These are phyloP conservation scores for Vipera latastei DNA, from an alignment of 2,797 vertebrate genomes.

Conservation along the genomic window DNA sequence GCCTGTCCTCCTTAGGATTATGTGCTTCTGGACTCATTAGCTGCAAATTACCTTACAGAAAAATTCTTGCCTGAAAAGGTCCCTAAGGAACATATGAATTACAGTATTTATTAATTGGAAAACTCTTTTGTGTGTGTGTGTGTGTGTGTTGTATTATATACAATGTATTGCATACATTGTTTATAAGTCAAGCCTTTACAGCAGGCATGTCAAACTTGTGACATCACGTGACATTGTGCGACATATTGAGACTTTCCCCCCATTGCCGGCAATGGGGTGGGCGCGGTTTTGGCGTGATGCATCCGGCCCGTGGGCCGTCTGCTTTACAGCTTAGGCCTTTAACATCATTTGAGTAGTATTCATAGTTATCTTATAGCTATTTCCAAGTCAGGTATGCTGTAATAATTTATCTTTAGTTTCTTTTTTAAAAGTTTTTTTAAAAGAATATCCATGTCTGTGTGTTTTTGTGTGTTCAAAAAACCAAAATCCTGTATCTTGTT, in stretches of 20 bases:
- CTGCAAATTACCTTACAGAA: not conserved
- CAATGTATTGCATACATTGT: not conserved
- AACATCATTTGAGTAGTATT: not conserved
- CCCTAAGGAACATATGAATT: not conserved
- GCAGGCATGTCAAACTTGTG: no score
- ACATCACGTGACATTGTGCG: no score
- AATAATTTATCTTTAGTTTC: slow-evolving; percentile 3
- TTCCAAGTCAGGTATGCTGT: not conserved
- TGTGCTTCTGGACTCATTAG: not conserved
- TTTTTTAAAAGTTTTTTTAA: not conserved
- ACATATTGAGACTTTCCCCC: no score
- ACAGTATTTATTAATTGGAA: not conserved
- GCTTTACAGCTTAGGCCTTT: not conserved
- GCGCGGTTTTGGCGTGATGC: no score
- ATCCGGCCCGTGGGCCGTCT: no score
- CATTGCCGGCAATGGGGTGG: no score
- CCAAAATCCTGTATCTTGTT: not conserved
- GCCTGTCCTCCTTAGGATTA: not conserved
- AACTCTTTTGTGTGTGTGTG: not conserved
- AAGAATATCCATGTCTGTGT: not conserved
- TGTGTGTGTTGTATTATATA: no score
- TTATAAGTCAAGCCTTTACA: not conserved
- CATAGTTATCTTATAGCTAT: not conserved
- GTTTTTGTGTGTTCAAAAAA: not conserved
- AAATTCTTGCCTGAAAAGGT: not conserved